These are phyloP conservation scores for Callyntrura guangdongensis DNA, from an alignment of 2,888 invertebrate genomes.

Conservation along the genomic window DNA sequence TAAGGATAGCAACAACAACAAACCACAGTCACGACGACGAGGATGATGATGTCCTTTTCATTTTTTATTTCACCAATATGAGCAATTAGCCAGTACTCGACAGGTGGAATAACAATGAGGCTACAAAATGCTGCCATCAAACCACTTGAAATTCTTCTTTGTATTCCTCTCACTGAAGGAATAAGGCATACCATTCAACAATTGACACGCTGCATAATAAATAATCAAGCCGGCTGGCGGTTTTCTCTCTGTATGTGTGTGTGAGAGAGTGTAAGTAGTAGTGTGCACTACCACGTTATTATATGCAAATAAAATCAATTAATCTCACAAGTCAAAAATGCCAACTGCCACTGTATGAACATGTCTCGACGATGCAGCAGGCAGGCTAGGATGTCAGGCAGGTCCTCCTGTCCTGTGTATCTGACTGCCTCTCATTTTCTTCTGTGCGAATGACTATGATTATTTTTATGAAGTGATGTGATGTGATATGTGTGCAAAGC, in stretches of 20 bases:
- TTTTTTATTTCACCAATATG: conserved; percentile 44
- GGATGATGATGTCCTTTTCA: conserved; percentile 48
- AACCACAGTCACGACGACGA: not conserved
- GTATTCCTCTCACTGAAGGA: not conserved
- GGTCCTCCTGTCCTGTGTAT: conserved; percentile 12
- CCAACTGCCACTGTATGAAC: conserved; percentile 21
- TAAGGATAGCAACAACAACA: too few species aligned
- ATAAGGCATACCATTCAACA: conserved; percentile 43
- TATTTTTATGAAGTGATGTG: conserved; percentile 41
- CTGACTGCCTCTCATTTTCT: not conserved
- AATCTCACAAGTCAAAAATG: conserved; percentile 65
- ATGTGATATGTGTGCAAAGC: conserved; percentile 59
- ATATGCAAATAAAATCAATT: conserved; percentile 78
- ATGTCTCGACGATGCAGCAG: too few species aligned
- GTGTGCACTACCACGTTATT: conserved; percentile 54
- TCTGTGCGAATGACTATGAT: conserved; percentile 15
- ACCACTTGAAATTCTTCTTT: conserved; percentile 42
- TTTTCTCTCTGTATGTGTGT: conserved; percentile 40
- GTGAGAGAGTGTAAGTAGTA: too few species aligned
- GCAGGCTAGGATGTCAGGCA: too few species aligned
- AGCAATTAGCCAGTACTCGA: conserved; percentile 68
- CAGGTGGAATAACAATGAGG: conserved; percentile 69
- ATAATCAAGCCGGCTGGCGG: conserved; percentile 43
- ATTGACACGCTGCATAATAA: conserved; percentile 72
- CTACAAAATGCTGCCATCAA: conserved; percentile 47